Evolutionary conservation across 1,140 invertebrate genomes (phyloP).

Genomic region (Hypsibius dujardini): DNA sequence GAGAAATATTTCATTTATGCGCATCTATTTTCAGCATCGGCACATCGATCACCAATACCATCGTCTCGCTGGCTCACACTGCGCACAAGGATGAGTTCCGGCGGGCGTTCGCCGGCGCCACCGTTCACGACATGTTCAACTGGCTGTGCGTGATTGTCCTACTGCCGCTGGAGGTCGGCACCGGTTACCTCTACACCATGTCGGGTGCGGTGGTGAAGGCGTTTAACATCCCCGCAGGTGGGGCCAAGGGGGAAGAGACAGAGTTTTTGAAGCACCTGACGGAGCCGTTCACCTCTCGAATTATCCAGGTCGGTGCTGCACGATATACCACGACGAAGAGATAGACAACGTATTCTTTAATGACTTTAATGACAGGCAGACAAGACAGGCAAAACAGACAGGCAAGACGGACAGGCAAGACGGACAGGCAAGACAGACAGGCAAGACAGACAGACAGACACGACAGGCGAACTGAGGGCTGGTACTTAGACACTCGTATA

Average conservation of each 20-base stretch:
- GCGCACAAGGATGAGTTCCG: constrained; percentile 25
- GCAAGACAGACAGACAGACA: too few species aligned
- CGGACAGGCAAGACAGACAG: too few species aligned
- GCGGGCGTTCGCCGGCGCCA: constrained; percentile 29
- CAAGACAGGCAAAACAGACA: too few species aligned
- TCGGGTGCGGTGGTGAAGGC: constrained; percentile 30
- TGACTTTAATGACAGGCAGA: too few species aligned
- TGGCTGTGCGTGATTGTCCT: constrained; percentile 26
- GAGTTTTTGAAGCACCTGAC: constrained; percentile 37
- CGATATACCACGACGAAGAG: too few species aligned
- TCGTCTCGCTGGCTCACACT: constrained; percentile 24
- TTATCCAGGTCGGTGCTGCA: constrained; percentile 33
- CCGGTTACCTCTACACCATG: constrained; percentile 32
- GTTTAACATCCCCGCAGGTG: constrained; percentile 25
- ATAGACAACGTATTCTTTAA: too few species aligned
- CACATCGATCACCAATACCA: constrained; percentile 28
- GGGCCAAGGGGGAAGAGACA: constrained; percentile 24
- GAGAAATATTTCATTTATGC: too few species aligned
- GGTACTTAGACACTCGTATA: too few species aligned
- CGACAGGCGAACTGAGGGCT: too few species aligned
- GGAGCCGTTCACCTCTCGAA: constrained; percentile 36
- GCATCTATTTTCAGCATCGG: constrained; percentile 24
- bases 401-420: too few species aligned
- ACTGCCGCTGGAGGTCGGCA: constrained; percentile 27
- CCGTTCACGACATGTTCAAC: constrained; percentile 28